Evolutionary conservation across 2,797 vertebrate species (phyloP).

Genomic region (Coluber constrictor): DNA sequence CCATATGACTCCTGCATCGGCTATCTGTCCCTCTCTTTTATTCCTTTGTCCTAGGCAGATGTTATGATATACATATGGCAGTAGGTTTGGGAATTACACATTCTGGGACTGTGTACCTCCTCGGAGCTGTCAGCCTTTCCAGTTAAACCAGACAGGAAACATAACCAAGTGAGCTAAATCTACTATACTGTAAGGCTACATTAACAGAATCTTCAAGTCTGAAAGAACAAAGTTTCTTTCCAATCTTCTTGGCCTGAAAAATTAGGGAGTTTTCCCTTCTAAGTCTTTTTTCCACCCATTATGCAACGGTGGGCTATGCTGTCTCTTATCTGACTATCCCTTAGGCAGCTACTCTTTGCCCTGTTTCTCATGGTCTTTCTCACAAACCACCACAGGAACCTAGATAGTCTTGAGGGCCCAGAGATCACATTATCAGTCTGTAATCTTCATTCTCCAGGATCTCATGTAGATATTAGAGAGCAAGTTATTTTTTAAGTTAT

Average conservation of each 20-base stretch:
- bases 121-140: not conserved
- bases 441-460: not conserved
- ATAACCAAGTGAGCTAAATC: too few relatives aligned
- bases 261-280: not conserved
- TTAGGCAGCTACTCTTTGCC: too few relatives aligned
- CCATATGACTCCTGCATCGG: not conserved
- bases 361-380: not conserved
- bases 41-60: not conserved
- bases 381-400: not conserved
- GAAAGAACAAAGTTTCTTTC: too few relatives aligned
- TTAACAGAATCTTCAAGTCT: too few relatives aligned
- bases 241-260: not conserved
- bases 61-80: not conserved
- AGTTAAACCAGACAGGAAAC: too few relatives aligned
- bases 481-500: not conserved
- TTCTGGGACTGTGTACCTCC: not conserved
- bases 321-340: not conserved
- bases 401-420: not conserved
- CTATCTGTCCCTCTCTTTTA: not conserved
- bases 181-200: too few relatives aligned
- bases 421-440: not conserved
- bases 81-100: not conserved
- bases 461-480: not conserved
- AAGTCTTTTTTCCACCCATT: not conserved
- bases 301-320: not conserved